Evolutionary conservation across 2,888 invertebrate genomes (phyloP).

Genomic region (Tachina lurida): DNA sequence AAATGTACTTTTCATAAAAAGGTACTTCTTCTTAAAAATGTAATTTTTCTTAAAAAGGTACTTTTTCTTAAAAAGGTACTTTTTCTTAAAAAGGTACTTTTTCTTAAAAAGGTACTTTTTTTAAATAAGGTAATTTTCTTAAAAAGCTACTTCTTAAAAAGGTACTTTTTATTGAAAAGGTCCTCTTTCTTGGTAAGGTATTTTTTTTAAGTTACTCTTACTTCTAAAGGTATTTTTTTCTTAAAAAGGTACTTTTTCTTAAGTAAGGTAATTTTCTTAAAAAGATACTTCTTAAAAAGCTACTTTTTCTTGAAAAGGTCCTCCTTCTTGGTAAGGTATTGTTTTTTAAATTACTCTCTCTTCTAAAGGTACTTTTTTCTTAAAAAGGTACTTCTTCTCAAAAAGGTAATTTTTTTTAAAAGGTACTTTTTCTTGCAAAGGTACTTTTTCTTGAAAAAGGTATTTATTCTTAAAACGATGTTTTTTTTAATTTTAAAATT

Average conservation of each 20-base stretch:
- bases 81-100: neutral
- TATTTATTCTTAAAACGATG: neutral
- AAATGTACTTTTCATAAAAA: too few species aligned
- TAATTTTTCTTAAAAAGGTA: too few species aligned
- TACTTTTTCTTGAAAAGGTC: neutral
- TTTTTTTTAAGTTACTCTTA: too few species aligned
- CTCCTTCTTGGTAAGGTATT: neutral
- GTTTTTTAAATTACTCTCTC: too few species aligned
- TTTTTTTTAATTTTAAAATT: neutral
- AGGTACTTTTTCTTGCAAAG: neutral
- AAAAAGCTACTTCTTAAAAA: neutral
- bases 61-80: too few species aligned
- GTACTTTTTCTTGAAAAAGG: neutral
- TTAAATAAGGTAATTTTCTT: neutral
- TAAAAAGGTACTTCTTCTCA: neutral
- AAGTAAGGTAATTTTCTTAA: neutral
- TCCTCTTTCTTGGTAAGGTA: too few species aligned
- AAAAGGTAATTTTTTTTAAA: neutral
- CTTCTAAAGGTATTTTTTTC: too few species aligned
- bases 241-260: neutral
- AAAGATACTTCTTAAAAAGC: neutral
- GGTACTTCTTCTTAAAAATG: too few species aligned
- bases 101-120: neutral
- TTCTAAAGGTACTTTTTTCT: neutral
- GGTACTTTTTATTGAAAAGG: neutral